A percentile compares a stretch with the other conserved stretches of the same genome.
phyloP scores from a whole-genome alignment of 1,140 invertebrate genomes.

The Calliphora vicina region DNA sequence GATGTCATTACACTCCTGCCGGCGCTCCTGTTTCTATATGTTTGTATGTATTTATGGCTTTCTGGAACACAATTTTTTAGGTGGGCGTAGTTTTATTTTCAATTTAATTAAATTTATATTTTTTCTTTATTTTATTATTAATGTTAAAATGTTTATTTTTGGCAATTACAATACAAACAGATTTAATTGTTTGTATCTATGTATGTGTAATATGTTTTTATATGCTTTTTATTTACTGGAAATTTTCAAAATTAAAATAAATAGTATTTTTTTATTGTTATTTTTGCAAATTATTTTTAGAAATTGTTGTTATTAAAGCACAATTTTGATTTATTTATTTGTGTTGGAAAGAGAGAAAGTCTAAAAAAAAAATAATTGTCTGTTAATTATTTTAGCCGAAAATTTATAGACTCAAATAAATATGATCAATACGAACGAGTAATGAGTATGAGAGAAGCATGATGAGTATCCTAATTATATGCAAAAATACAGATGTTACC shows the following conservation, averaged over 20 bases:
- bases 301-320: not conserved
- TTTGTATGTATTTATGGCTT: not conserved
- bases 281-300: not conserved
- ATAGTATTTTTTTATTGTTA: too few relatives aligned
- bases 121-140: not conserved
- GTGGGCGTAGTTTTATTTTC: not conserved
- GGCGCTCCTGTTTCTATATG: not conserved
- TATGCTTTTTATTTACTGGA: not conserved
- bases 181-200: not conserved
- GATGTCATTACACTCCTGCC: not conserved
- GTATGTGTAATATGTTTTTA: not conserved
- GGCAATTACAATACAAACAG: not conserved
- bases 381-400: not conserved
- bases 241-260: not conserved
- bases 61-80: not conserved
- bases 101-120: not conserved
- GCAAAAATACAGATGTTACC: not conserved
- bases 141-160: not conserved
- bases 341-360: not conserved
- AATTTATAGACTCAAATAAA: not conserved
- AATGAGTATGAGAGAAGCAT: not conserved
- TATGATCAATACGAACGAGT: not conserved
- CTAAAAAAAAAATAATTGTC: not conserved
- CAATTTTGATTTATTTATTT: not conserved
- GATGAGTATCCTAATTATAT: not conserved